Conservation (phyloP, 1,140 invertebrate genomes). For the Apis florea region DNA sequence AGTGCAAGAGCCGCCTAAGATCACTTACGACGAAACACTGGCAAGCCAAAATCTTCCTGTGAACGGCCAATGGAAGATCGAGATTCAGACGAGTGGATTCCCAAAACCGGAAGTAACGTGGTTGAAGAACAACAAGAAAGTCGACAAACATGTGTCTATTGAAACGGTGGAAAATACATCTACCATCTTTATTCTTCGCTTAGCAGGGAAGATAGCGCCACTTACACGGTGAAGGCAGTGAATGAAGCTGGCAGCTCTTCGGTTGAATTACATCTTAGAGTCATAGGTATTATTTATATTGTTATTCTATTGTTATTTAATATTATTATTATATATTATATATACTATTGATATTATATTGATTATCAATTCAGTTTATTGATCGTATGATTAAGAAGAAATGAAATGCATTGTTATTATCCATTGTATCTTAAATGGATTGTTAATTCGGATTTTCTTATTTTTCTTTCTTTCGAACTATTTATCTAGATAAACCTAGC, state of each 20-base stretch:
- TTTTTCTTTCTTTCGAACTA: neutral
- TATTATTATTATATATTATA: too few relatives aligned
- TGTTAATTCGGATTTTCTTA: too few relatives aligned
- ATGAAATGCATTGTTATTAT: too few relatives aligned
- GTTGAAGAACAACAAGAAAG: slow-evolving; percentile 83
- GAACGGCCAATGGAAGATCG: slow-evolving; percentile 83
- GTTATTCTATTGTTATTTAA: too few relatives aligned
- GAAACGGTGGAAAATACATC: slow-evolving; percentile 82
- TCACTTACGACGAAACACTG: slow-evolving; percentile 83
- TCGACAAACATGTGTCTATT: slow-evolving; percentile 80
- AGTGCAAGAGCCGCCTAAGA: slow-evolving; percentile 85
- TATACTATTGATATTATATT: too few relatives aligned
- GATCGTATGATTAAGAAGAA: too few relatives aligned
- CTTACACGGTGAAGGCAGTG: slow-evolving; percentile 84
- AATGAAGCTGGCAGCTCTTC: slow-evolving; percentile 86
- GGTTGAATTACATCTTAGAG: slow-evolving; percentile 87
- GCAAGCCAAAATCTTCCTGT: slow-evolving; percentile 83
- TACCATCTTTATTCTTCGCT: slow-evolving; percentile 84
- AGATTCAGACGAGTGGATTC: slow-evolving; percentile 84
- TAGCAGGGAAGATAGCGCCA: slow-evolving; percentile 83
- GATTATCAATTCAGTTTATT: too few relatives aligned
- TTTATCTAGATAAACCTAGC: slow-evolving; percentile 88
- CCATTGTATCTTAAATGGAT: too few relatives aligned
- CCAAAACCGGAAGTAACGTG: slow-evolving; percentile 85
- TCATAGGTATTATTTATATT: slow-evolving; percentile 86